A percentile compares a stretch with the other conserved stretches of the same genome.
These are phyloP conservation scores for Nycticebus coucang DNA, from an alignment of 2,113 vertebrate genomes.

Conservation along the genomic window DNA sequence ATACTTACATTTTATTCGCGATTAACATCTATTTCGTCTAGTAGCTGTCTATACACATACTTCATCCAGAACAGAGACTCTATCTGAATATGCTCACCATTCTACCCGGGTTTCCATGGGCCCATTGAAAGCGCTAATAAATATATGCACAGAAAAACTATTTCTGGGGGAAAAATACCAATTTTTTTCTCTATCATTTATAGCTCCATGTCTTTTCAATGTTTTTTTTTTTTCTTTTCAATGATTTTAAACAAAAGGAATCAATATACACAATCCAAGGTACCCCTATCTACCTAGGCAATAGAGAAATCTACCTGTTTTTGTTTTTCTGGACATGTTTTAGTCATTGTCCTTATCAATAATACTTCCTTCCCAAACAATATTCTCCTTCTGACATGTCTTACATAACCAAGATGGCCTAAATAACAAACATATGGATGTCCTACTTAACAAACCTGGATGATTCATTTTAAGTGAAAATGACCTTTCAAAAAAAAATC, in stretches of 20 bases:
- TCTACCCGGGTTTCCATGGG: background rate
- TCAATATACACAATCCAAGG: background rate
- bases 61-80: background rate
- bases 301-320: background rate
- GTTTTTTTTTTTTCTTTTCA: background rate
- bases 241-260: slow-evolving; percentile 30
- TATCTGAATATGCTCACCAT: background rate
- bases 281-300: background rate
- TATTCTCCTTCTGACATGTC: background rate
- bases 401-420: background rate
- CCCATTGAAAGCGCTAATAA: slow-evolving; percentile 1
- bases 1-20: slow-evolving; percentile 1
- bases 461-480: slow-evolving; percentile 25
- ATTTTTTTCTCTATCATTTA: background rate
- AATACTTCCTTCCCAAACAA: background rate
- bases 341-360: background rate
- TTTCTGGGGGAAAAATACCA: background rate
- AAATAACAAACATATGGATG: background rate
- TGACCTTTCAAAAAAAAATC: background rate
- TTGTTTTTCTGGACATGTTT: background rate
- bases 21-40: background rate
- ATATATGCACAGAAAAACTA: background rate
- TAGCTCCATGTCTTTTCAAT: background rate
- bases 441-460: background rate
- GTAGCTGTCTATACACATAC: background rate